These are phyloP conservation scores for Gephyroberyx darwinii DNA, from an alignment of 2,797 vertebrate species.

Conservation along the genomic window DNA sequence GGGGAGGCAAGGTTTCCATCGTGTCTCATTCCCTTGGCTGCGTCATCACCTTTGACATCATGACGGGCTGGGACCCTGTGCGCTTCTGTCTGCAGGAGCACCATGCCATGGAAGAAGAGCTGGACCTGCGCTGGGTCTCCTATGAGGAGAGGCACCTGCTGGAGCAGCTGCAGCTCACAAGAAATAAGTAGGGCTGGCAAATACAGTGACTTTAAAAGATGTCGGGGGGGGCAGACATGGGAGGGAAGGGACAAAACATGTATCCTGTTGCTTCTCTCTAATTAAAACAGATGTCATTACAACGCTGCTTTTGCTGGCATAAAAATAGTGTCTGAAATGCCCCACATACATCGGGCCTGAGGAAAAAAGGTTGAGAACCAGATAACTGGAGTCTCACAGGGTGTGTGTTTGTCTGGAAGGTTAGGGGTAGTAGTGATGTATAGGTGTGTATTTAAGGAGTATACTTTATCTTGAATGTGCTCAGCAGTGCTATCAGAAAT, in stretches of 20 bases:
- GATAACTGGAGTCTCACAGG: too few relatives aligned
- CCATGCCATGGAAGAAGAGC: conserved; percentile 87
- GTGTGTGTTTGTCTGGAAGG: background rate
- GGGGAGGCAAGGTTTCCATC: conserved; percentile 94
- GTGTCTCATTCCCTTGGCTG: conserved; percentile 97
- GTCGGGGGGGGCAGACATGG: too few relatives aligned
- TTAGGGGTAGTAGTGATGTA: background rate
- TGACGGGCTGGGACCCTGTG: conserved; percentile 98
- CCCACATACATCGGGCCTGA: too few relatives aligned
- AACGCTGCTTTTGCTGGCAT: too few relatives aligned
- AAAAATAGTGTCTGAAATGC: too few relatives aligned
- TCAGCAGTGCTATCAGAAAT: background rate
- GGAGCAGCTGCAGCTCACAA: conserved; percentile 88
- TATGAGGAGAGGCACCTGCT: conserved; percentile 89
- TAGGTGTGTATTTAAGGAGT: background rate
- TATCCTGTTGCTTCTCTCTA: too few relatives aligned
- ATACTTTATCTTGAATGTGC: background rate
- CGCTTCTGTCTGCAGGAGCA: conserved; percentile 92
- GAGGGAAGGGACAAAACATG: background rate
- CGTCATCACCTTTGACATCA: conserved; percentile 98
- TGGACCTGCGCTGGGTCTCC: conserved; percentile 86
- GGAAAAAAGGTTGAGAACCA: too few relatives aligned
- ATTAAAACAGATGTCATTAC: too few relatives aligned
- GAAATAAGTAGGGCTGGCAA: conserved; percentile 82
- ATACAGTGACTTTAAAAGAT: too few relatives aligned